Conservation (phyloP, 1,140 invertebrate species). For the Psilanteris sp. region DNA sequence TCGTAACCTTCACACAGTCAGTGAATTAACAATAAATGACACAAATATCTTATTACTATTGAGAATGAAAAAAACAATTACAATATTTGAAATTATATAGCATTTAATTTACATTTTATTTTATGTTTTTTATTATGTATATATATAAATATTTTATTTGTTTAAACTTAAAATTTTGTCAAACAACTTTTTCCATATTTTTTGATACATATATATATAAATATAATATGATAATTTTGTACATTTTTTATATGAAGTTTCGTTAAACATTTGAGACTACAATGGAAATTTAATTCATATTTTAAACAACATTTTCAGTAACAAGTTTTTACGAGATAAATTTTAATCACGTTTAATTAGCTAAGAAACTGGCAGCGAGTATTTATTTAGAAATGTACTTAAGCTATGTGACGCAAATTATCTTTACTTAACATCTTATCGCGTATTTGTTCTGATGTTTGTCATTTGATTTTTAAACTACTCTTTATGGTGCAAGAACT, state of each 20-base stretch:
- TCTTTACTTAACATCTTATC: constrained; percentile 67
- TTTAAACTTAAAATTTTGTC: too few species aligned
- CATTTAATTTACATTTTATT: not conserved
- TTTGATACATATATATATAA: too few species aligned
- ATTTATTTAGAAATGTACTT: constrained; percentile 63
- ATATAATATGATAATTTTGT: too few species aligned
- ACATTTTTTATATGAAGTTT: too few species aligned
- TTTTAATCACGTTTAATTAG: constrained; percentile 52
- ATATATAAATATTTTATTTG: too few species aligned
- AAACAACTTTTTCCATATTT: too few species aligned
- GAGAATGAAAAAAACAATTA: constrained; percentile 1
- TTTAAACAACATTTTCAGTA: not conserved
- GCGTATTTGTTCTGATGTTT: constrained; percentile 46
- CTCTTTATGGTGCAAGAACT: constrained; percentile 31
- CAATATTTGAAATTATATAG: constrained; percentile 6
- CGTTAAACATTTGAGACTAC: not conserved
- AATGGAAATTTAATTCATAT: not conserved
- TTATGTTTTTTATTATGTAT: not conserved
- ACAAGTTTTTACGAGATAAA: constrained; percentile 12
- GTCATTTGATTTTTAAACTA: constrained; percentile 34
- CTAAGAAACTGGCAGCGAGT: constrained; percentile 55
- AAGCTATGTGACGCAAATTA: constrained; percentile 67
- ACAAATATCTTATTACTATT: constrained; percentile 43
- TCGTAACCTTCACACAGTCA: constrained; percentile 55
- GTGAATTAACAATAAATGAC: constrained; percentile 56